A percentile compares a stretch with the other conserved stretches of the same genome.
Conservation (phyloP, 2,113 vertebrate species). For the Ancistrus triradiatus region DNA sequence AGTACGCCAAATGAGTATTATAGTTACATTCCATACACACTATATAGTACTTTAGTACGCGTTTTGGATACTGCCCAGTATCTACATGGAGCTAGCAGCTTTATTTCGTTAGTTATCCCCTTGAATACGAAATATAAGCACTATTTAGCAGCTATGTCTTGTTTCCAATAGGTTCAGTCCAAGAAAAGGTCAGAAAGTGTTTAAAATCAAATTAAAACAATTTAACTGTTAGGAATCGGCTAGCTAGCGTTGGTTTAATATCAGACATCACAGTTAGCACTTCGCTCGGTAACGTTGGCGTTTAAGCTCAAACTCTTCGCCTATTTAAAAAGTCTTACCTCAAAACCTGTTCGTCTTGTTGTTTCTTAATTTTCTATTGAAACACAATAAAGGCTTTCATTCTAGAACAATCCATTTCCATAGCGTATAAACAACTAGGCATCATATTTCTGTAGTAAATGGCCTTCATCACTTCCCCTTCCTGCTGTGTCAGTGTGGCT, state of each 20-base stretch:
- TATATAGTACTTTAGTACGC: too few species aligned
- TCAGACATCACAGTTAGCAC: not conserved
- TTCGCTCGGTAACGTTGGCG: not conserved
- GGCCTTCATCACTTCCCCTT: constrained; percentile 15
- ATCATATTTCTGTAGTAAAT: not conserved
- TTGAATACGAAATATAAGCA: too few species aligned
- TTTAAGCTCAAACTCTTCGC: not conserved
- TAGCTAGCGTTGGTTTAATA: not conserved
- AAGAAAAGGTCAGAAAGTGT: too few species aligned
- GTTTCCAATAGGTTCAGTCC: too few species aligned
- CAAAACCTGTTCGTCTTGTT: not conserved
- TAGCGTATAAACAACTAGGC: not conserved
- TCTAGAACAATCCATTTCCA: not conserved
- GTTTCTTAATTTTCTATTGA: not conserved
- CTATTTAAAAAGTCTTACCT: not conserved
- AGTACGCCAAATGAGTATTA: too few species aligned
- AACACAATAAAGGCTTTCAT: not conserved
- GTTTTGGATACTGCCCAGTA: too few species aligned
- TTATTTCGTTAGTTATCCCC: too few species aligned
- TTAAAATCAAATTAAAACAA: too few species aligned
- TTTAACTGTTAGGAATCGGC: too few species aligned
- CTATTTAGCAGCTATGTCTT: too few species aligned
- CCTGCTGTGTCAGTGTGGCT: not conserved
- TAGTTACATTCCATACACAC: too few species aligned
- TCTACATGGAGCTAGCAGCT: too few species aligned